Evolutionary conservation across 2,888 invertebrate species (phyloP), one percentile per base, ranked within the genome.

Genomic region (Lasioglossum villosulum): DNA sequence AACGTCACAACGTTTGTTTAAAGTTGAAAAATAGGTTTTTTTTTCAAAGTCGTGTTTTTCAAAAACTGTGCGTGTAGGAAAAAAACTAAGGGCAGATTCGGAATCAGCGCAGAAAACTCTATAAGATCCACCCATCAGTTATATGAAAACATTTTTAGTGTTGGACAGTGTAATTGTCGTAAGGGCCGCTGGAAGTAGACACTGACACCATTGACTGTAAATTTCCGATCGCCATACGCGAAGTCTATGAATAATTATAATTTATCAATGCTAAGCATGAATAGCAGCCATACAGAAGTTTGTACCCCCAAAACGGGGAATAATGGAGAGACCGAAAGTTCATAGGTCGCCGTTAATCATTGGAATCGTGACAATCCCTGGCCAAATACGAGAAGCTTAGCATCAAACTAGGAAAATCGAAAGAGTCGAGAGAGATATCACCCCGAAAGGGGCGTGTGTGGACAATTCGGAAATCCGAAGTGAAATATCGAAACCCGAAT

Each of bases 401-500:
- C 19, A 37, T 76, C 66, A 45, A 76, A 76, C 30, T 56, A 34
- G 19, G 34, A 66, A 34, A 76, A 34, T 59, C 70, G 16, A 39
- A 27, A 37, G 68, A 70, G 39, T 70, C 70, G 45, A 39, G 14
- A 30, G 59, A 39, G n/a, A 39, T 76, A 27, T 68, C 45, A 76
- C 48, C n/a, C 30, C 45, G 34, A 56, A 19, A 37, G 39, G 1
- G 52, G 3, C 52, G 27, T 14, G 77, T 27, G 34, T 6, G 48
- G 70, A 70, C 70, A 70, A 70, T 78, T 48, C 76, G 34, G 52
- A 56, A 52, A 27, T 27, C 52, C 39, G 52, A 12, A 34, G 68
- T 23, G 68, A 70, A 48, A 77, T 78, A 70, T 52, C 77, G 52
- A 70, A 70, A 52, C n/a, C 37, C 27, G 30, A n/a, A 70, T 52